Evolutionary conservation across 2,113 vertebrate genomes (phyloP).

Genomic region (Oreochromis niloticus): DNA sequence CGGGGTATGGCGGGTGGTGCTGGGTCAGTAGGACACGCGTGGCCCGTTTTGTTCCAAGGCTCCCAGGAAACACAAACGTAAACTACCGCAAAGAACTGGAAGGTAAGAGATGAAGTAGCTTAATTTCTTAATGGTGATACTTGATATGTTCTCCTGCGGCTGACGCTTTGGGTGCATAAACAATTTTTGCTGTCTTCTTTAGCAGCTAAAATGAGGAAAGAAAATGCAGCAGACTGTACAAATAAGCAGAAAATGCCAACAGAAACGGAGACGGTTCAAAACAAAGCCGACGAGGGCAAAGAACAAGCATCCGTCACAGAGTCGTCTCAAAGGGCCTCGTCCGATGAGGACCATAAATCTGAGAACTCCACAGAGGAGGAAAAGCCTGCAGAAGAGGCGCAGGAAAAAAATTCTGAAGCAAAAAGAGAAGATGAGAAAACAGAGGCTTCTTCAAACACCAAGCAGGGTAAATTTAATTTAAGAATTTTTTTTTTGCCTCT

Average conservation of each 20-base stretch:
- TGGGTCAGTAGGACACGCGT: conserved; percentile 97
- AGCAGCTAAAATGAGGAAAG: conserved; percentile 39
- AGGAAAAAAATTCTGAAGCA: neutral
- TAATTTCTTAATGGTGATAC: neutral
- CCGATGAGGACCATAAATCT: neutral
- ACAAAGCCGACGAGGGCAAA: neutral
- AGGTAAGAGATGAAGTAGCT: conserved; percentile 2
- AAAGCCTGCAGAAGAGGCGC: neutral
- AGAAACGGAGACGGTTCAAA: neutral
- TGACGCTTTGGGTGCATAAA: neutral
- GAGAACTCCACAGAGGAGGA: neutral
- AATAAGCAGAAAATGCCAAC: conserved; percentile 3
- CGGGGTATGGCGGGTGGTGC: conserved; percentile 95
- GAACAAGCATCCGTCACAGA: neutral
- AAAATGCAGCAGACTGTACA: neutral
- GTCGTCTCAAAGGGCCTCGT: neutral
- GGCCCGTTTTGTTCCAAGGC: conserved; percentile 84
- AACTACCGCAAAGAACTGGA: conserved; percentile 79
- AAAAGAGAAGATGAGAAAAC: conserved; percentile 12
- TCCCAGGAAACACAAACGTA: conserved; percentile 96
- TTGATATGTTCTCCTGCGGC: neutral
- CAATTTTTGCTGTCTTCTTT: neutral
- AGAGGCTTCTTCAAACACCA: conserved; percentile 15
- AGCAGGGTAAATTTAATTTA: conserved; percentile 26
- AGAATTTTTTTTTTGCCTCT: neutral